A percentile compares a stretch with the other conserved stretches of the same genome.
These are phyloP conservation scores for Sebastes schlegelii DNA, from an alignment of 2,113 vertebrate species.

Conservation along the genomic window DNA sequence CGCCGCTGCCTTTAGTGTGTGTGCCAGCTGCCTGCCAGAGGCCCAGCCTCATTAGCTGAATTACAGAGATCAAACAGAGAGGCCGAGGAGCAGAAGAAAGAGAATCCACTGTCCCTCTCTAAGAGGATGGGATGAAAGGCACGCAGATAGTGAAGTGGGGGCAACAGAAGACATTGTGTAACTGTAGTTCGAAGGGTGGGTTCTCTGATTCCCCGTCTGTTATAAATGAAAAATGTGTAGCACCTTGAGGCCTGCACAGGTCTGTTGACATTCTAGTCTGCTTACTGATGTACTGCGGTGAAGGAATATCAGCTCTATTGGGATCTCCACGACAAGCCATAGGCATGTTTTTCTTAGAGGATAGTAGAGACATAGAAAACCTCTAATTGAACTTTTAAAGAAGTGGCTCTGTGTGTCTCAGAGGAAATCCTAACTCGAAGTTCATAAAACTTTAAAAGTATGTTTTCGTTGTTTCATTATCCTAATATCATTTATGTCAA, in stretches of 20 bases:
- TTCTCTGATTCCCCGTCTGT: slow-evolving; percentile 78
- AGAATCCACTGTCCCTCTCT: slow-evolving; percentile 75
- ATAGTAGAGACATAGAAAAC: background rate
- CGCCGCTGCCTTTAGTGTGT: slow-evolving; percentile 74
- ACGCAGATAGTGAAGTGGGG: slow-evolving; percentile 65
- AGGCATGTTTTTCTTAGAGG: background rate
- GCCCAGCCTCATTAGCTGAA: slow-evolving; percentile 83
- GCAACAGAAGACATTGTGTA: slow-evolving; percentile 76
- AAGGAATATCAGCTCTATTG: slow-evolving; percentile 35
- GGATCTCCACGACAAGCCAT: background rate
- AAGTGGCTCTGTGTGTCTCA: background rate
- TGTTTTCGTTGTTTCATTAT: background rate
- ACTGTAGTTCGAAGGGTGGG: slow-evolving; percentile 73
- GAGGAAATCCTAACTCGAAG: background rate
- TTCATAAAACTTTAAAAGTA: background rate
- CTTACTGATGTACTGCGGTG: slow-evolving; percentile 35
- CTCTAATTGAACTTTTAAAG: slow-evolving; percentile 18
- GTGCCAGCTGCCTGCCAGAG: slow-evolving; percentile 82
- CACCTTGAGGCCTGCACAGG: slow-evolving; percentile 64
- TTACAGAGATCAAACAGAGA: slow-evolving; percentile 83
- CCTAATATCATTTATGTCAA: background rate
- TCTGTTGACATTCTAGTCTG: slow-evolving; percentile 63
- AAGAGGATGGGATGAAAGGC: slow-evolving; percentile 81
- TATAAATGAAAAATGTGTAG: slow-evolving; percentile 72
- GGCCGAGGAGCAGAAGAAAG: slow-evolving; percentile 78